phyloP scores from a whole-genome alignment of 2,797 vertebrate species.

The Dallia pectoralis region DNA sequence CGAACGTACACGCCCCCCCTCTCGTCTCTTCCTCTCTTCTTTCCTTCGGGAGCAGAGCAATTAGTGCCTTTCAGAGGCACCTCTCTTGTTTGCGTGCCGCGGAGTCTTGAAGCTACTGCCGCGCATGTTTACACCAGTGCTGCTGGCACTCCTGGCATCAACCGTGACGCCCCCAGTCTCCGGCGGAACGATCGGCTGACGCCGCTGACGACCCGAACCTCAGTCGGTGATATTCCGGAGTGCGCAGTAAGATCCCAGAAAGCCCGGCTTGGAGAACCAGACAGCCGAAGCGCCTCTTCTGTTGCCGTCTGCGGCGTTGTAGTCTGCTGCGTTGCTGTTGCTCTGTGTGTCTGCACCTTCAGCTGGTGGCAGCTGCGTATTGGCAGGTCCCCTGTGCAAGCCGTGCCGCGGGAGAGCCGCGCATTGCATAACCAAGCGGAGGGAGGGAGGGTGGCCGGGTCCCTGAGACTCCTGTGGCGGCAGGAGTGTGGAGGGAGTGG shows the following conservation, averaged over 20 bases:
- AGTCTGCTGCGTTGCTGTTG: constrained; percentile 24
- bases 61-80: constrained; percentile 48
- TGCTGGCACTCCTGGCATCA: constrained; percentile 32
- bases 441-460: not conserved
- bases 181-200: constrained; percentile 39
- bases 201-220: constrained; percentile 21
- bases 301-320: no score
- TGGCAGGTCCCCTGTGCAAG: constrained; percentile 54
- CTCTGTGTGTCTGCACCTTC: constrained; percentile 35
- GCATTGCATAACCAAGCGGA: constrained; percentile 76
- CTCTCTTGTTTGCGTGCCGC: constrained; percentile 35
- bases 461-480: constrained; percentile 1
- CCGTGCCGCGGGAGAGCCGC: constrained; percentile 61
- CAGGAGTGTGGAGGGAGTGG: constrained; percentile 21
- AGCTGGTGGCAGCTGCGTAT: constrained; percentile 57
- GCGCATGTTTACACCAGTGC: constrained; percentile 50
- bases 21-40: constrained; percentile 12
- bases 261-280: constrained; percentile 26
- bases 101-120: constrained; percentile 41
- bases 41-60: constrained; percentile 32
- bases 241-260: constrained; percentile 44
- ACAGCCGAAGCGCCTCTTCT: constrained; percentile 17
- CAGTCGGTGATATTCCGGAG: constrained; percentile 51
- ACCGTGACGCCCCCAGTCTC: constrained; percentile 46
- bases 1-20: constrained; percentile 35